Percentiles rank a stretch among this genome's conserved stretches.
phyloP scores from a whole-genome alignment of 1,140 invertebrate species.

The Penaeus indicus region DNA sequence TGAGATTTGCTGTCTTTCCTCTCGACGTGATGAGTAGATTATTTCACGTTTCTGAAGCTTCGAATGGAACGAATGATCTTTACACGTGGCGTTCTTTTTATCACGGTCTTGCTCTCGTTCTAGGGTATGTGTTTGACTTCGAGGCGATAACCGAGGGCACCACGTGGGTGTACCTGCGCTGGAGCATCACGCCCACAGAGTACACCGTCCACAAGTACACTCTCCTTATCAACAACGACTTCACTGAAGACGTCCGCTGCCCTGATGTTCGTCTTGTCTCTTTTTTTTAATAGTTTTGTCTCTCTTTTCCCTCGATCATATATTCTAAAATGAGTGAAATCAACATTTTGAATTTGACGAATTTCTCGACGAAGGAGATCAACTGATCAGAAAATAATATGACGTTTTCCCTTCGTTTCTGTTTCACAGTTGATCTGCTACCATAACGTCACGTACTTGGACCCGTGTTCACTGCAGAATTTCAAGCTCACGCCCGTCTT shows the following conservation, averaged over 20 bases:
- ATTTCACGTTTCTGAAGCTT: too few relatives aligned
- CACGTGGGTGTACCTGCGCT: neutral
- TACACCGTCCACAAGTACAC: neutral
- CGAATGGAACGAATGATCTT: too few relatives aligned
- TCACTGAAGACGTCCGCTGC: neutral
- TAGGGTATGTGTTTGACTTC: conserved; percentile 3
- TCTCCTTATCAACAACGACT: neutral
- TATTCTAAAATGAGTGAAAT: too few relatives aligned
- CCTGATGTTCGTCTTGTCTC: neutral
- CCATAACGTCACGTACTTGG: conserved; percentile 2
- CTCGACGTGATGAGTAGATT: too few relatives aligned
- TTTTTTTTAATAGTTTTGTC: neutral
- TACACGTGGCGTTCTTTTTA: too few relatives aligned
- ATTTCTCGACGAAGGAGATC: too few relatives aligned
- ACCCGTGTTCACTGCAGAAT: neutral
- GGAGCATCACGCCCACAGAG: neutral
- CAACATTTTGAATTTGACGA: too few relatives aligned
- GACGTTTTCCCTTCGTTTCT: neutral
- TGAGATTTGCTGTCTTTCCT: too few relatives aligned
- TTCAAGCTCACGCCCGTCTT: neutral
- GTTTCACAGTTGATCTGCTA: neutral
- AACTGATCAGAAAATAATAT: too few relatives aligned
- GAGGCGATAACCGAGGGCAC: neutral
- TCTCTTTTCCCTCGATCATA: neutral
- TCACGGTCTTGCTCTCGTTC: too few relatives aligned